Conservation (phyloP, 2,888 invertebrate species). For the Esperia sulphurella region DNA sequence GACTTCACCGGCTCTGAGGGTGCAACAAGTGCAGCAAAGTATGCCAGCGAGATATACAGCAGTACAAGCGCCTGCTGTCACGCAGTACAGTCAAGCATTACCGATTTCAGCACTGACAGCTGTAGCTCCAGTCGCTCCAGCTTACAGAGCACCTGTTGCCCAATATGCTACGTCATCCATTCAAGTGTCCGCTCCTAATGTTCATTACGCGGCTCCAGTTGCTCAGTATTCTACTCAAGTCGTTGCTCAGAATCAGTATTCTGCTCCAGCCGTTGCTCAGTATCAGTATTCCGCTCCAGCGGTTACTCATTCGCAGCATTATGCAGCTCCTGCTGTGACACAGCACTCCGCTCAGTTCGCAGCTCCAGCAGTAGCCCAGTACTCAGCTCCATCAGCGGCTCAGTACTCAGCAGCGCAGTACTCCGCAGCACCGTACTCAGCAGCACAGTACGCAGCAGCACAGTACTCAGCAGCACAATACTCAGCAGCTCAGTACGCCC, state of each 20-base stretch:
- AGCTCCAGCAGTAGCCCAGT: conserved; percentile 23
- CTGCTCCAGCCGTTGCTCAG: conserved; percentile 40
- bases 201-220: conserved; percentile 30
- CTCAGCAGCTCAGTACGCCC: conserved; percentile 9
- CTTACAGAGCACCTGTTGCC: conserved; percentile 21
- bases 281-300: conserved; percentile 27
- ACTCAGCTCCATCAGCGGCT: conserved; percentile 25
- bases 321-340: conserved; percentile 42
- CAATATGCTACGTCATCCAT: conserved; percentile 32
- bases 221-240: conserved; percentile 21
- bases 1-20: conserved; percentile 51
- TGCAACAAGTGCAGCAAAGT: conserved; percentile 27
- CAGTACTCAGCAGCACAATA: conserved; percentile 16
- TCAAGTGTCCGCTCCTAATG: conserved; percentile 34
- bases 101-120: conserved; percentile 20
- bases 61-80: conserved; percentile 27
- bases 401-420: conserved; percentile 25
- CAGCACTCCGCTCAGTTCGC: conserved; percentile 37
- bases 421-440: conserved; percentile 17
- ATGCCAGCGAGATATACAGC: conserved; percentile 26
- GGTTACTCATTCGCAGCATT: conserved; percentile 13
- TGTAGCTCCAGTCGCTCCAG: conserved; percentile 13
- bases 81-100: conserved; percentile 30
- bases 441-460: conserved; percentile 19
- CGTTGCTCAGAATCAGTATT: conserved; percentile 29